Percentiles rank a stretch among this genome's conserved stretches.
phyloP scores from a whole-genome alignment of 1,140 invertebrate species.

The Palaemon carinicauda region DNA sequence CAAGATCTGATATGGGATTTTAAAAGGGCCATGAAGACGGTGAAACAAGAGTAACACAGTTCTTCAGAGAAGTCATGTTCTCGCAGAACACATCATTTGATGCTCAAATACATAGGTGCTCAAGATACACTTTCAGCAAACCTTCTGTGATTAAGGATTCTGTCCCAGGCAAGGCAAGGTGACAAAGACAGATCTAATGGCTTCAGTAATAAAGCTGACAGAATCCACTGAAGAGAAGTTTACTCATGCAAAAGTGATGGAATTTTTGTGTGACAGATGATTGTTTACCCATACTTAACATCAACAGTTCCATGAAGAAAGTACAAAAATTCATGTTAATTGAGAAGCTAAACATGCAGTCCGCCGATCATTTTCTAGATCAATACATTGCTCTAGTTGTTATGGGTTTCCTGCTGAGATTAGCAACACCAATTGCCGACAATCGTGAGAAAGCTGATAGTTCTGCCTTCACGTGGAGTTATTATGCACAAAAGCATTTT shows the following conservation, averaged over 20 bases:
- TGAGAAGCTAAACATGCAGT: conserved; percentile 3
- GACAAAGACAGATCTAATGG: conserved; percentile 25
- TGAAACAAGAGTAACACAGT: too few relatives aligned
- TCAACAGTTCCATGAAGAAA: neutral
- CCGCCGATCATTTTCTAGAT: neutral
- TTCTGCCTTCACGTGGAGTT: neutral
- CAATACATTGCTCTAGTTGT: neutral
- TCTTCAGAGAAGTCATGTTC: neutral
- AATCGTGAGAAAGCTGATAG: conserved; percentile 6
- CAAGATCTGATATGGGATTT: too few relatives aligned
- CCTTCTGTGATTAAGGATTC: neutral
- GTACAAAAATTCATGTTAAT: neutral
- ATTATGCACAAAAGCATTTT: neutral
- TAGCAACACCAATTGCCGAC: neutral
- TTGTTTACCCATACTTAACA: conserved; percentile 12
- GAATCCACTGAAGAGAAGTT: conserved; percentile 7
- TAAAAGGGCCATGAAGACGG: too few relatives aligned
- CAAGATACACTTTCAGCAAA: conserved; percentile 3
- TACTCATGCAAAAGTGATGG: conserved; percentile 7
- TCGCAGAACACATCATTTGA: neutral
- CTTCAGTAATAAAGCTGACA: neutral
- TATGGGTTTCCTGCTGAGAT: conserved; percentile 13
- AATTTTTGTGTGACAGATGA: neutral
- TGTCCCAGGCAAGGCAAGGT: neutral
- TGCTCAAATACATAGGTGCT: too few relatives aligned